These are phyloP conservation scores for Planococcus citri DNA, from an alignment of 1,140 invertebrate genomes.

Conservation along the genomic window DNA sequence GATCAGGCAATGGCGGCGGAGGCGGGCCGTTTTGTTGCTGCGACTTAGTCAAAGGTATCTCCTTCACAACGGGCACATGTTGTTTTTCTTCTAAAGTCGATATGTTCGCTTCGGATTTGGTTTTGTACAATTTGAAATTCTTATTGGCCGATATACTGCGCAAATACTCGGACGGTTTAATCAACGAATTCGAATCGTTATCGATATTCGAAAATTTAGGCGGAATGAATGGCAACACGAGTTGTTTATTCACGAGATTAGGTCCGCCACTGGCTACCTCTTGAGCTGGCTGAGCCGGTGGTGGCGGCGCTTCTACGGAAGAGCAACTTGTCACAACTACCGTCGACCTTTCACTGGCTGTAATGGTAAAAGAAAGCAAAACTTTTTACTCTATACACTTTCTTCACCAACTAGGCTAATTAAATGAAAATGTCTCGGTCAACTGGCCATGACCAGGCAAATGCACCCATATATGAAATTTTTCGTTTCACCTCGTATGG, in stretches of 20 bases:
- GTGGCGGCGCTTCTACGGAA: not conserved
- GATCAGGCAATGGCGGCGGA: slow-evolving; percentile 37
- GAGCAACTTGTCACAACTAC: slow-evolving; percentile 6
- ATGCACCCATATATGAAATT: slow-evolving; percentile 3
- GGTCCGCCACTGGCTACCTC: not conserved
- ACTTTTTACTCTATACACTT: not conserved
- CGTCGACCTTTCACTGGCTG: slow-evolving; percentile 16
- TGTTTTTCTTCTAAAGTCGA: slow-evolving; percentile 20
- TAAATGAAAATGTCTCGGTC: slow-evolving; percentile 7
- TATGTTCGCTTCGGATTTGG: slow-evolving; percentile 23
- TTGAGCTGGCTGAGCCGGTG: slow-evolving; percentile 7
- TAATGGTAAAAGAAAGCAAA: not conserved
- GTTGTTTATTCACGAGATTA: slow-evolving; percentile 65
- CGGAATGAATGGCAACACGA: slow-evolving; percentile 73
- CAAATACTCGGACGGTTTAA: slow-evolving; percentile 84
- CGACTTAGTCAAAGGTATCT: slow-evolving; percentile 39
- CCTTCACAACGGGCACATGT: slow-evolving; percentile 15
- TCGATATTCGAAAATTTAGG: slow-evolving; percentile 57
- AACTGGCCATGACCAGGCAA: not conserved
- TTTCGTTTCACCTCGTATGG: too few relatives aligned
- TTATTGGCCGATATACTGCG: slow-evolving; percentile 56
- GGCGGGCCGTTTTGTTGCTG: slow-evolving; percentile 30
- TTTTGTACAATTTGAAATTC: slow-evolving; percentile 21
- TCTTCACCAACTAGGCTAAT: not conserved
- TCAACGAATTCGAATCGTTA: slow-evolving; percentile 58